A percentile compares a stretch with the other conserved stretches of the same genome.
Conservation (phyloP, 2,797 vertebrate genomes). For the Falco cherrug region DNA sequence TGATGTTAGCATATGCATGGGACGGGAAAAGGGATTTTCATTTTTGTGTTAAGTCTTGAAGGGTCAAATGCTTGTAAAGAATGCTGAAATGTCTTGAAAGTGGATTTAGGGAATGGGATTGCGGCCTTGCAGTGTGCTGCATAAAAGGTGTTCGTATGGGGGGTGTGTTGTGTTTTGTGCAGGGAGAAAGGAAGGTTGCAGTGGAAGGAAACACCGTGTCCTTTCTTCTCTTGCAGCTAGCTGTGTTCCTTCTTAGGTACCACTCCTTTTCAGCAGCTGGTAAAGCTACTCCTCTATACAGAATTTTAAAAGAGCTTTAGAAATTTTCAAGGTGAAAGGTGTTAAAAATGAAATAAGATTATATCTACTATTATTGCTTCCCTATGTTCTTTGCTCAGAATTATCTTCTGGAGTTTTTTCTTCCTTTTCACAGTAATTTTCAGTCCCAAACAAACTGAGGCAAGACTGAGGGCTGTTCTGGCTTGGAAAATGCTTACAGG, state of each 20-base stretch:
- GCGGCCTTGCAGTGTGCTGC: not conserved
- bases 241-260: not conserved
- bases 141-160: not conserved
- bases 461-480: constrained; percentile 14
- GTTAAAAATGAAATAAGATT: constrained; percentile 38
- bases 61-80: not conserved
- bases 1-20: accelerated
- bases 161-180: accelerated
- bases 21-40: not conserved
- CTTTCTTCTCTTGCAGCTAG: not conserved
- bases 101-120: not conserved
- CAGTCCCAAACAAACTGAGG: constrained; percentile 50
- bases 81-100: not conserved
- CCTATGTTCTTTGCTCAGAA: not conserved
- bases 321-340: constrained; percentile 34
- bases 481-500: constrained; percentile 63
- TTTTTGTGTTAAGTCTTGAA: not conserved
- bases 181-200: not conserved
- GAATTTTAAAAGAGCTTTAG: constrained; percentile 3
- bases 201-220: not conserved
- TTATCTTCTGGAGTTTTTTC: constrained; percentile 7
- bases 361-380: not conserved
- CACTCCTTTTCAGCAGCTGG: not conserved
- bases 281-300: not conserved
- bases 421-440: constrained; percentile 52